These are phyloP conservation scores for Peromyscus aztecus DNA, from an alignment of 2,797 vertebrate species.

Conservation along the genomic window DNA sequence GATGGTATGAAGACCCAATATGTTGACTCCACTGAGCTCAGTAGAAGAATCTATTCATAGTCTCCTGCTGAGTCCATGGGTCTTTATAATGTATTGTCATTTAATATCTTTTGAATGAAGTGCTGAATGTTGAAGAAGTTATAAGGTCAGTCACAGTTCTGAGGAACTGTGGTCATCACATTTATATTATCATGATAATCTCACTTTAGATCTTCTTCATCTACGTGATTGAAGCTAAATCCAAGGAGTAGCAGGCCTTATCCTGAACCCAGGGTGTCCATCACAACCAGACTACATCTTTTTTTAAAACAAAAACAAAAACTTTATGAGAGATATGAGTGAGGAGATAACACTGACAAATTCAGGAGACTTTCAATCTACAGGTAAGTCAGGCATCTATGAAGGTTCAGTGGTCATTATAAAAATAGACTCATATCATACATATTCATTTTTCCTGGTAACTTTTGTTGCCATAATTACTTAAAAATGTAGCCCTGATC, in stretches of 20 bases:
- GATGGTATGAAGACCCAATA: neutral
- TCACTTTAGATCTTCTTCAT: neutral
- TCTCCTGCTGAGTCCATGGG: neutral
- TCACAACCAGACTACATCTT: neutral
- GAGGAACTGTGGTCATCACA: neutral
- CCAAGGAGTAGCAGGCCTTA: neutral
- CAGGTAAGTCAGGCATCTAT: neutral
- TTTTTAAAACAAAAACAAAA: too few relatives aligned
- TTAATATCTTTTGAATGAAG: neutral
- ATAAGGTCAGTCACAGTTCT: neutral
- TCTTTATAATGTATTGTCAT: neutral
- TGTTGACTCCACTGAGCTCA: neutral
- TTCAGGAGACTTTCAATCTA: neutral
- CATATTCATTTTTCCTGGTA: neutral
- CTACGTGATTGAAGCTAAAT: neutral
- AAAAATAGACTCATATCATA: neutral
- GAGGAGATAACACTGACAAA: neutral
- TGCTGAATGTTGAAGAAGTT: neutral
- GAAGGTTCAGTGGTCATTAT: neutral
- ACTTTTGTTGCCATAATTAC: neutral
- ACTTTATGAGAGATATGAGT: neutral
- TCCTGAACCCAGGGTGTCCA: neutral
- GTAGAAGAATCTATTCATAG: neutral
- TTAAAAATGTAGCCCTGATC: neutral
- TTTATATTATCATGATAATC: neutral